Base-by-base conservation (phyloP, 1,140 invertebrate genomes). In the Samia ricini region DNA sequence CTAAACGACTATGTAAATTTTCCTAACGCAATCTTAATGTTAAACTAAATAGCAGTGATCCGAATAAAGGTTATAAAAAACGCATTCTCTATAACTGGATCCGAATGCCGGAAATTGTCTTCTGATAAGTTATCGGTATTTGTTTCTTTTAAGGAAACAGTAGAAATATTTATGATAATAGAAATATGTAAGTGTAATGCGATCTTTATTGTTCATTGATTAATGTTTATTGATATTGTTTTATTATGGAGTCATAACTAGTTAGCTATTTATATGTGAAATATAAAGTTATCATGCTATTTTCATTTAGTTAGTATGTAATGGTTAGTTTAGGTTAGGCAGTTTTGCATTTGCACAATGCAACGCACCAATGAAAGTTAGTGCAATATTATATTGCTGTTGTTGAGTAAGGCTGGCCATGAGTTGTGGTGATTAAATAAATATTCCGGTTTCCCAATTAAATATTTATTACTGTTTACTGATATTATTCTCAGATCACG, bases 101-200 rank as follows among this genome's bases (percentile, higher is more conserved):
- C 12, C 3, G 1, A 1, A 42, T 42, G 33, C 33, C 33, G 33
- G 33, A 42, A 42, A 42, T 42, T 42, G 33, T 42, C 33, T 12
- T 42, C 33, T 12, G 33, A 42, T 42, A 42, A 42, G 4, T 42
- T 42, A 42, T 42, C 33, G 33, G 3, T 0, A 15, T 15, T 42
- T 42, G 15, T 15, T 42, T 15, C 33, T 42, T 42, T 15, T 42
- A 42, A 42, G 33, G 33, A 12, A 42, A 15, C 33, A 1, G 4
- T 42, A 42, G 33, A 42, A 42, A 42, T 42, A 42, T 42, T 42
- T 42, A 42, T 42, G 33, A 42, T 42, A 42, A 42, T 42, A 10
- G 33, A 42, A 42, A 42, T 42, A 12, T 4, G 33, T 42, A 4
- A n/a, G 26, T 4, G 26, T 4, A 15, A 42, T 1, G n/a, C 2